Conservation (phyloP, 1,140 invertebrate genomes). For the Gonioctena quinquepunctata region DNA sequence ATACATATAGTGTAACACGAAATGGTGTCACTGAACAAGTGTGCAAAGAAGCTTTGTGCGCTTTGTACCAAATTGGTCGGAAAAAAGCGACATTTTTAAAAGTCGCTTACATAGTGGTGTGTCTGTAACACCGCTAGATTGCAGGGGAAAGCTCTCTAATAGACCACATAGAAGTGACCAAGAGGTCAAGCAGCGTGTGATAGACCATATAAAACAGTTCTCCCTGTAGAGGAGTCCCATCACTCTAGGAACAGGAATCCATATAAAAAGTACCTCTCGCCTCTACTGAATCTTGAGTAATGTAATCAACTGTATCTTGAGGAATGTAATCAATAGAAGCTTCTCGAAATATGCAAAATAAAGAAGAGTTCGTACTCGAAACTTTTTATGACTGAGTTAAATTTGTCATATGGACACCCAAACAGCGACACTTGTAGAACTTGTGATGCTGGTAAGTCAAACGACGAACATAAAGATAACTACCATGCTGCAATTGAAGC, state of each 20-base stretch:
- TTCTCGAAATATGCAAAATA: not conserved
- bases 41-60: not conserved
- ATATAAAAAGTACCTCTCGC: not conserved
- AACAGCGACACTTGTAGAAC: constrained; percentile 29
- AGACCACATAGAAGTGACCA: not conserved
- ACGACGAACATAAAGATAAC: constrained; percentile 29
- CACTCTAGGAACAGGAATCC: not conserved
- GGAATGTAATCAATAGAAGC: not conserved
- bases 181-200: not conserved
- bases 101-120: not conserved
- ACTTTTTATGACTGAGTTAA: not conserved
- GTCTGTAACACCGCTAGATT: not conserved
- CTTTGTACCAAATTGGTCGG: not conserved
- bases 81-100: not conserved
- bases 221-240: not conserved
- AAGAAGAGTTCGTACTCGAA: not conserved
- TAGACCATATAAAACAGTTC: not conserved
- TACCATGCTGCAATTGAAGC: constrained; percentile 25
- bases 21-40: not conserved
- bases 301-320: not conserved
- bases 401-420: not conserved
- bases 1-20: not conserved
- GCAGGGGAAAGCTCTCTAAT: not conserved
- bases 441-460: constrained; percentile 32
- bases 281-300: not conserved